These are phyloP conservation scores for Oreortyx pictus DNA, from an alignment of 2,797 vertebrate genomes.

Conservation along the genomic window DNA sequence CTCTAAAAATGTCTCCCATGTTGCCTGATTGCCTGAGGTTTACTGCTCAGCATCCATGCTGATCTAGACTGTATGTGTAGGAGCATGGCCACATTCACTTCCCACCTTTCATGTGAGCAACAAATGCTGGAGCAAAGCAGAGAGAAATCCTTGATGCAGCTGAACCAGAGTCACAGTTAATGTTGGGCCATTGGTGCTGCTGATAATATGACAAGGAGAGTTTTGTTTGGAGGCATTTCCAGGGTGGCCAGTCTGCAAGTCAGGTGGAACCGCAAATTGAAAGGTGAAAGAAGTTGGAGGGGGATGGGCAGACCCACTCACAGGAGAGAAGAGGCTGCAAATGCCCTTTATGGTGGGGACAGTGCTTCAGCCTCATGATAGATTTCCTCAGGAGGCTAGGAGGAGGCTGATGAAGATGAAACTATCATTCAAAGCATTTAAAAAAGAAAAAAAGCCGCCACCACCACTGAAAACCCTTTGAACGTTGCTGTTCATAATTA, in stretches of 20 bases:
- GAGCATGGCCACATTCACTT: background rate
- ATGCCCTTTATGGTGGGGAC: background rate
- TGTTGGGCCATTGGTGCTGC: background rate
- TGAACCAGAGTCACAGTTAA: background rate
- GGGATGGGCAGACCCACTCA: background rate
- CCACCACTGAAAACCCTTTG: background rate
- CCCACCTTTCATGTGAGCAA: background rate
- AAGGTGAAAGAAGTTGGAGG: background rate
- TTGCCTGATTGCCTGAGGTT: background rate
- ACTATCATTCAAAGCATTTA: background rate
- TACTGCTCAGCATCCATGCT: background rate
- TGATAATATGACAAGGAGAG: background rate
- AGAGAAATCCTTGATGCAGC: background rate
- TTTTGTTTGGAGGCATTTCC: background rate
- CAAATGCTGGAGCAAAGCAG: background rate
- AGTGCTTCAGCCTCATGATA: background rate
- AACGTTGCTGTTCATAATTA: slow-evolving; percentile 31
- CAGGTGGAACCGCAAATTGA: background rate
- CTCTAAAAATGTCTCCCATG: background rate
- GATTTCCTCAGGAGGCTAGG: background rate
- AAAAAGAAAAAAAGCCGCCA: background rate
- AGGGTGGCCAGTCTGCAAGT: no score
- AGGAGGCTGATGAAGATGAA: background rate
- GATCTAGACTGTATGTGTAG: no score
- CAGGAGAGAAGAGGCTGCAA: background rate